These are phyloP conservation scores for Chymomyza amoena DNA, from an alignment of 2,888 invertebrate genomes.

Conservation along the genomic window DNA sequence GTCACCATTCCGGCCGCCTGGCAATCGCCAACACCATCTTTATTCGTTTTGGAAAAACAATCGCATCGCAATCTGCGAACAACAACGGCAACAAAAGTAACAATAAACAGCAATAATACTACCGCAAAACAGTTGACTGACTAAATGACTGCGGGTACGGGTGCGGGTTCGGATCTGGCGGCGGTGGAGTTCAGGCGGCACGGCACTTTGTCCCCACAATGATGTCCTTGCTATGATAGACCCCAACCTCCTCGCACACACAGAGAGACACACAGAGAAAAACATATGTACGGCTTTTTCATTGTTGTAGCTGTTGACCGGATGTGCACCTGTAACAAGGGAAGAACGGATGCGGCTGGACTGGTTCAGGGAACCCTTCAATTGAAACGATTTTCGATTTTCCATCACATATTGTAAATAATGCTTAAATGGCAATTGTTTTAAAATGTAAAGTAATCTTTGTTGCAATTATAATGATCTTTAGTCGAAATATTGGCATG, in stretches of 20 bases:
- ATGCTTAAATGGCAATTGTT: too few relatives aligned
- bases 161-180: too few relatives aligned
- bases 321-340: slow-evolving; percentile 2
- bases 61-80: slow-evolving; percentile 49
- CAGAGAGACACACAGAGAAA: not conserved
- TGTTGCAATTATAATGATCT: too few relatives aligned
- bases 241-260: slow-evolving; percentile 7
- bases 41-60: slow-evolving; percentile 55
- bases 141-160: slow-evolving; percentile 49
- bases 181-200: not conserved
- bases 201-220: not conserved
- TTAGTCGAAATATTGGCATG: too few relatives aligned
- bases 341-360: not conserved
- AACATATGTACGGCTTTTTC: slow-evolving; percentile 3
- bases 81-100: slow-evolving; percentile 43
- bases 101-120: slow-evolving; percentile 48
- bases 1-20: slow-evolving; percentile 45
- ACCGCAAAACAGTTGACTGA: slow-evolving; percentile 55
- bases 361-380: too few relatives aligned
- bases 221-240: slow-evolving; percentile 11
- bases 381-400: not conserved
- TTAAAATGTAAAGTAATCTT: too few relatives aligned
- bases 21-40: slow-evolving; percentile 66
- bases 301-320: slow-evolving; percentile 18
- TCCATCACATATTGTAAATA: too few relatives aligned